Percentiles rank a stretch among this genome's conserved stretches.
These are phyloP conservation scores for Hirtodrosophila cameraria DNA, from an alignment of 2,888 invertebrate genomes.

Conservation along the genomic window DNA sequence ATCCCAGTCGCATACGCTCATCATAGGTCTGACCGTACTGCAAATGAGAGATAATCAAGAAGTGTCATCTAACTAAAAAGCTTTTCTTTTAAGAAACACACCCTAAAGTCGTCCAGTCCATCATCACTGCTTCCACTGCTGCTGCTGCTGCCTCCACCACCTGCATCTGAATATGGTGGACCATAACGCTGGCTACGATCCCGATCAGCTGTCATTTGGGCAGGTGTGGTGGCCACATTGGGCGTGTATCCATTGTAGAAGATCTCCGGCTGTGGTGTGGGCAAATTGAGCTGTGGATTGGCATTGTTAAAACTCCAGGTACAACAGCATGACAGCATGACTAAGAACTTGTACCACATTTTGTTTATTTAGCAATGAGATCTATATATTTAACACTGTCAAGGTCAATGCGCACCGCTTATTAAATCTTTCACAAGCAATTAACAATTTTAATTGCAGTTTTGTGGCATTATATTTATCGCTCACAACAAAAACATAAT, in stretches of 20 bases:
- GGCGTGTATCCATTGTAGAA: conserved; percentile 81
- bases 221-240: conserved; percentile 67
- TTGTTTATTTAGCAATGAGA: conserved; percentile 47
- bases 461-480: conserved; percentile 30
- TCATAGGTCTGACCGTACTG: conserved; percentile 82
- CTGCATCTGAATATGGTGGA: conserved; percentile 79
- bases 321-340: conserved; percentile 27
- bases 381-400: conserved; percentile 66
- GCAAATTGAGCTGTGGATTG: conserved; percentile 85
- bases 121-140: conserved; percentile 66
- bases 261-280: conserved; percentile 83
- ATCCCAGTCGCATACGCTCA: conserved; percentile 81
- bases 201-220: conserved; percentile 69
- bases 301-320: conserved; percentile 35
- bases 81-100: conserved; percentile 42
- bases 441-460: conserved; percentile 55
- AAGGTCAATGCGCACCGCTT: conserved; percentile 55
- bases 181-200: conserved; percentile 83
- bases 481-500: conserved; percentile 26
- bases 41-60: conserved; percentile 26
- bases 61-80: background rate
- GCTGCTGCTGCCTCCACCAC: conserved; percentile 30
- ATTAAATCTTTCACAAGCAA: conserved; percentile 67
- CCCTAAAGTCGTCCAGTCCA: conserved; percentile 82
- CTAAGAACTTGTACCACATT: conserved; percentile 45